Evolutionary conservation across 2,888 invertebrate species (phyloP).

Genomic region (Pristionchus fissidentatus): DNA sequence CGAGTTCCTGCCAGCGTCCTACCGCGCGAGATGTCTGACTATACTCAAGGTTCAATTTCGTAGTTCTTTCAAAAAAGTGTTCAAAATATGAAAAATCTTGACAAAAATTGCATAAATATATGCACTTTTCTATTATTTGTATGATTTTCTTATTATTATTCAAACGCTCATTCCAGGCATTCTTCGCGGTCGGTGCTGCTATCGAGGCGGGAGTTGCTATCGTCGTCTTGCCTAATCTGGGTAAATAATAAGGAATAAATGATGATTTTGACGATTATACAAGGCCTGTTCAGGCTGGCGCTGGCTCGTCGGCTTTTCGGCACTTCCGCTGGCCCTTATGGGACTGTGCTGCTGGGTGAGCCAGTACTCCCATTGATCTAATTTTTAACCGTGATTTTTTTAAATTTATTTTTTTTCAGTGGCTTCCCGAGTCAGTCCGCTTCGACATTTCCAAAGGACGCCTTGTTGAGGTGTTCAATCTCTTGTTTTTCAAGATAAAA

Average conservation of each 20-base stretch:
- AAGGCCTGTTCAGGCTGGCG: constrained; percentile 17
- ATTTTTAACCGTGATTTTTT: background rate
- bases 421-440: constrained; percentile 3
- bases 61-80: too few relatives aligned
- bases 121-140: too few relatives aligned
- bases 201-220: background rate
- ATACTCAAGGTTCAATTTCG: constrained; percentile 77
- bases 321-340: background rate
- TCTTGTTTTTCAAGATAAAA: background rate
- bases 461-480: background rate
- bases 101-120: too few relatives aligned
- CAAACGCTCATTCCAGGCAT: background rate
- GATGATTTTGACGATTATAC: background rate
- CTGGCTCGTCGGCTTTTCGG: background rate
- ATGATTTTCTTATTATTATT: background rate
- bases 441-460: background rate
- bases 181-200: background rate
- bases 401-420: background rate
- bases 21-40: constrained; percentile 93
- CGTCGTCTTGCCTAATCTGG: background rate
- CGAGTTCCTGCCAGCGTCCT: constrained; percentile 92
- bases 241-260: background rate
- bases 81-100: too few relatives aligned
- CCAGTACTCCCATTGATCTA: background rate
- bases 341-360: background rate